Percentiles rank a stretch among this genome's conserved stretches.
These are phyloP conservation scores for Diadumene lineata DNA, from an alignment of 92 coral and sea anemone species.

Conservation along the genomic window DNA sequence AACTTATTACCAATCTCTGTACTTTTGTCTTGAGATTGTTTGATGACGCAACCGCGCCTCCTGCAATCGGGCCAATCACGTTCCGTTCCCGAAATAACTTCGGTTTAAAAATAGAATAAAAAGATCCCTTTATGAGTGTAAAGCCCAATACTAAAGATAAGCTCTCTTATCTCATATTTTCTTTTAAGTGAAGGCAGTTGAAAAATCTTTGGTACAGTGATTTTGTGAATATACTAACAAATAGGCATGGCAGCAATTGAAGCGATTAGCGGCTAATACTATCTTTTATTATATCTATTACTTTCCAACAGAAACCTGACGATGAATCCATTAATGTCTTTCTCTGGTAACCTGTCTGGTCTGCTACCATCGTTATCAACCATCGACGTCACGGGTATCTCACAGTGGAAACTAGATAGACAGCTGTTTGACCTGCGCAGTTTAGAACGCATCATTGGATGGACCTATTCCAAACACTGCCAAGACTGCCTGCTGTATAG, in stretches of 20 bases:
- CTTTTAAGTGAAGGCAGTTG: too few relatives aligned
- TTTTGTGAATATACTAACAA: too few relatives aligned
- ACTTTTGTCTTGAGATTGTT: too few relatives aligned
- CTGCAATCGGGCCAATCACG: too few relatives aligned
- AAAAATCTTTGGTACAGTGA: too few relatives aligned
- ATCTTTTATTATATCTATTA: not conserved
- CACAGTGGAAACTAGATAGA: constrained; percentile 38
- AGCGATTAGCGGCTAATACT: not conserved
- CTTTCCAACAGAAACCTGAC: not conserved
- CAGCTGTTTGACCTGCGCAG: constrained; percentile 28
- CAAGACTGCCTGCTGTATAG: constrained; percentile 20
- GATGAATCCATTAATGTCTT: not conserved
- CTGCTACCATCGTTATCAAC: constrained; percentile 17
- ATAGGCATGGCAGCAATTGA: not conserved
- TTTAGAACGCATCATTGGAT: constrained; percentile 32
- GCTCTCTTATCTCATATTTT: too few relatives aligned
- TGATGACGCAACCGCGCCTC: too few relatives aligned
- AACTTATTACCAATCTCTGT: too few relatives aligned
- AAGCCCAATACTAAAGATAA: too few relatives aligned
- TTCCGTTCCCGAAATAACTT: too few relatives aligned
- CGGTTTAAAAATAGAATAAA: too few relatives aligned
- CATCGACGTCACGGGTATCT: constrained; percentile 28
- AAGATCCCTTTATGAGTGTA: too few relatives aligned
- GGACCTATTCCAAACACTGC: constrained; percentile 42
- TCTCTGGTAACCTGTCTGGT: constrained; percentile 19